Conservation (phyloP, 2,888 invertebrate genomes). For the Augiades crinisus region DNA sequence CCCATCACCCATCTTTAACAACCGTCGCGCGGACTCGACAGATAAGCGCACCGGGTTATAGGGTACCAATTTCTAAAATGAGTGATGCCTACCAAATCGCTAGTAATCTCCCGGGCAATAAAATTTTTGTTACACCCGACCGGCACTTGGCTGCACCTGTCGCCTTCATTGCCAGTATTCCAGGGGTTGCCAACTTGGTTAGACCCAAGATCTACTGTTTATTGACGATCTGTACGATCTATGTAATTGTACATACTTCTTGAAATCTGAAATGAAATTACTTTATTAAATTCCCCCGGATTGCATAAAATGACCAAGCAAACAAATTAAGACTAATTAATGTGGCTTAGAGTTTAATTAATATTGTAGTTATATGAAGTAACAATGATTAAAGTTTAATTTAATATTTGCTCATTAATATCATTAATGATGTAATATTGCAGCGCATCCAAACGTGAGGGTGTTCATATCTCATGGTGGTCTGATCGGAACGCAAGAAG, state of each 20-base stretch:
- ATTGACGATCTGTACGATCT: no score
- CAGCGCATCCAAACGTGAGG: constrained; percentile 78
- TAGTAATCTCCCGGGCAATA: constrained; percentile 40
- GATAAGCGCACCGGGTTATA: constrained; percentile 19
- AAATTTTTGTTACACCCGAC: constrained; percentile 33
- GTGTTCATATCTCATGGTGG: constrained; percentile 85
- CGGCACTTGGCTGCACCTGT: constrained; percentile 40
- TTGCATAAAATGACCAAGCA: no score
- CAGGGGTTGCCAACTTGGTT: no score
- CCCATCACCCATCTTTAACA: constrained; percentile 5
- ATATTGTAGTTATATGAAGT: no score
- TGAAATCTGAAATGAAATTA: no score
- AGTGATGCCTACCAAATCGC: constrained; percentile 34
- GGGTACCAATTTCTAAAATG: constrained; percentile 27
- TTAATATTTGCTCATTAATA: no score
- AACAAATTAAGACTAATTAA: no score
- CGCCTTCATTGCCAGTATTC: constrained; percentile 39
- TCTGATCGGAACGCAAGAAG: constrained; percentile 83
- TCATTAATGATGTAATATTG: constrained; percentile 11
- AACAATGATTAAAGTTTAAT: no score
- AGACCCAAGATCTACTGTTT: no score
- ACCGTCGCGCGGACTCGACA: background rate
- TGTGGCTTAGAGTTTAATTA: no score
- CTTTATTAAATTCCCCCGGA: no score
- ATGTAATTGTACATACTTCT: no score